Base-by-base conservation (phyloP, 2,888 invertebrate species). In the Galeopsomyia nigrocyanea region DNA sequence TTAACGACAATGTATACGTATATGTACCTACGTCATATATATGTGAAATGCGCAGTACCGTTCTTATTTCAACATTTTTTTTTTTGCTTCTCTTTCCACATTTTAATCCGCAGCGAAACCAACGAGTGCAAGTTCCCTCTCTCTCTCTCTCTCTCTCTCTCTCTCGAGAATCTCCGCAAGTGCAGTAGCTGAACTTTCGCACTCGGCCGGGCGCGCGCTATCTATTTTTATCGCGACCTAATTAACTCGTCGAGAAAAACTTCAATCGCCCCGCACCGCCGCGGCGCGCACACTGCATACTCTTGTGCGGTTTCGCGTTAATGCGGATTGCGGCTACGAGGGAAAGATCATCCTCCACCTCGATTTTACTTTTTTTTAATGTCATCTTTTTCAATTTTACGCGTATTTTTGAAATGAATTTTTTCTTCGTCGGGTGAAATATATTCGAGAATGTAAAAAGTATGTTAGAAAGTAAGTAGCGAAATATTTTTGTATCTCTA, bases 221-320 rank as follows among this genome's bases (percentile, higher is more conserved):
- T 70, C 74, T 70, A 70, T 74, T 70, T 74, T 74, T 67, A 74
- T 63, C 53, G 63, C 68, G 68, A 74, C 71, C 71, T 74, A 71
- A 71, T 74, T 74, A 74, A 71, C 63, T 71, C 51, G 71, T 68
- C 64, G 49, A 71, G 60, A 31, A 39, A 26, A 68, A 46, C 63
- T 68, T 56, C 55, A 67, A 71, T 51, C 56, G 56, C 2, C 26
- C 5, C 61, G 26, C 26, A 26, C 5, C 16, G n/a, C 39, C 63
- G 17, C 10, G 39, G 39, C 13, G 21, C 22, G 26, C 39, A 2
- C 5, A 26, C 26, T 26, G 21, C 22, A 46, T 22, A 2, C 5
- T 3, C 26, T 26, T 5, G 26, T 17, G 39, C 46, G 22, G 39
- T 14, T 60, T 51, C 53, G 51, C 62, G 7, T 50, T 62, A 62